Evolutionary conservation across 2,797 vertebrate species (phyloP), one percentile per base, ranked within the genome.

Genomic region (Tympanoctomys barrerae): DNA sequence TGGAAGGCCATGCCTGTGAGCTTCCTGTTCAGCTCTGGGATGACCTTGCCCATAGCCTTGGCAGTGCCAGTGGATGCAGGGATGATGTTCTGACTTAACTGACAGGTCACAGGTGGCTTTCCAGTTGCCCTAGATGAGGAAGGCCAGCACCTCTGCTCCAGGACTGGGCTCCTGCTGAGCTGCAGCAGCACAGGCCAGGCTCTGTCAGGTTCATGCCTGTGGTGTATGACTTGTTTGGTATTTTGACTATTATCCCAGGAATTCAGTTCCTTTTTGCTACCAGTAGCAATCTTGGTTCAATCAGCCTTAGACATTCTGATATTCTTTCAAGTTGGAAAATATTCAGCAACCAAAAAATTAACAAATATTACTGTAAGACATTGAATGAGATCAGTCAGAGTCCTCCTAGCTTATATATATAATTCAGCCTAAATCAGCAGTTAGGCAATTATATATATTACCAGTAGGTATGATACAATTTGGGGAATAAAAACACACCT

Each of bases 341-440:
- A 36, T 7, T 31, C 4, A n/a, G 9, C 77, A 66, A 71, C 49
- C 59, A 54, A 73, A 68, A 94, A 64, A 33, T 62, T 91, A 77
- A 90, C 78, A 90, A 90, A 82, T 94, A 33, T 70, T 49, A 79
- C 26, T 49, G 19, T 9, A 78, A 86, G 31, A 73, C 33, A 73
- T 82, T 89, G 87, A 96, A 85, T 85, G 78, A 95, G 19, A 62
- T 87, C 83, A 89, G 71, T 39, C 68, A 91, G 70, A 49, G 75
- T 66, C 33, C 31, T 73, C 42, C 66, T 83, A 49, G 68, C 21
- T 64, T 61, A 26, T 39, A 42, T 39, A 42, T 39, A 39, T 57
- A 92, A 94, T 9, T 26, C 46, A 86, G 36, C 64, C 78, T 70
- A 93, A 88, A 36, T 85, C 42, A 85, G 81, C 66, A 94, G 59